phyloP scores from a whole-genome alignment of 23 tunicate species.

The Ascidia mentula region DNA sequence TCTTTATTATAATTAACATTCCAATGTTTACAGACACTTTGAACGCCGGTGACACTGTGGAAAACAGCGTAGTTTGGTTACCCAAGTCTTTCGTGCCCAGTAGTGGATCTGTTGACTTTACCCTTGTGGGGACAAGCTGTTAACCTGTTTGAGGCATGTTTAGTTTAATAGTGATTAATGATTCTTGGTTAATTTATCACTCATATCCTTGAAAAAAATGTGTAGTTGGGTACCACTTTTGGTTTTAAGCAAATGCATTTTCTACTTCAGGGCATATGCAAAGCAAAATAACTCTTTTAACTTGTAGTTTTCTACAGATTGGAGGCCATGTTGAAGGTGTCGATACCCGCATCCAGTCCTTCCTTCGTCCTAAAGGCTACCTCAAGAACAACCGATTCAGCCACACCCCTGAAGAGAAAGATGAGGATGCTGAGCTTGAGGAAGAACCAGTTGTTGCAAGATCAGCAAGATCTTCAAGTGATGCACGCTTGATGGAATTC shows the following conservation, averaged over 20 bases:
- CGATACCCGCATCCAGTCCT: constrained; percentile 50
- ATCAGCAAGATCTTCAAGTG: constrained; percentile 10
- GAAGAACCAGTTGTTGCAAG: neutral
- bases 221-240: too few relatives aligned
- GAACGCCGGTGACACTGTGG: constrained; percentile 82
- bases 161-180: too few relatives aligned
- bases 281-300: too few relatives aligned
- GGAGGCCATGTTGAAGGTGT: constrained; percentile 94
- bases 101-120: constrained; percentile 58
- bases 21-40: constrained; percentile 45
- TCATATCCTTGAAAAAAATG: too few relatives aligned
- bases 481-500: constrained; percentile 17
- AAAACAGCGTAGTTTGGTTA: constrained; percentile 88
- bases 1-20: too few relatives aligned
- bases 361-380: constrained; percentile 49
- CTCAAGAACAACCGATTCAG: constrained; percentile 53
- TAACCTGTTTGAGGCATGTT: constrained; percentile 87
- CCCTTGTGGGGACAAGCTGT: constrained; percentile 88
- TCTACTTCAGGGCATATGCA: too few relatives aligned
- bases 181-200: too few relatives aligned
- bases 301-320: constrained; percentile 33
- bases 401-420: constrained; percentile 18
- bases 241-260: too few relatives aligned
- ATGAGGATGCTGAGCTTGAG: constrained; percentile 24
- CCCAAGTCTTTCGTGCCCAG: constrained; percentile 89